Evolutionary conservation across 1,140 invertebrate species (phyloP), one percentile per base, ranked within the genome.

Genomic region (Drosophila sechellia): DNA sequence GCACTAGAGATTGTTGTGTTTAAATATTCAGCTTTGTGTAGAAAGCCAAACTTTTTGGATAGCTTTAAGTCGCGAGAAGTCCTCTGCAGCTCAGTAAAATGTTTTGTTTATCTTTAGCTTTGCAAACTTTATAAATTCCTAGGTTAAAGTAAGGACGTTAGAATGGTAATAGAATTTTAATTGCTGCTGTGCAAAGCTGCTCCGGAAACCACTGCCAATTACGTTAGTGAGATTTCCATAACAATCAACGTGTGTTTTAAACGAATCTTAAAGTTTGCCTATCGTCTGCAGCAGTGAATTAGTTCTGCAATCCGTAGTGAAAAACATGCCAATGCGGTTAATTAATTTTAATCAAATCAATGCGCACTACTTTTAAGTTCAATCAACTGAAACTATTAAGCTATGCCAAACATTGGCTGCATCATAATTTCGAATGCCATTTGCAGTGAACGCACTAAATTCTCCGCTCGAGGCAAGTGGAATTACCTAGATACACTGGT

Each of bases 151-250:
- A 31, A 49, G 70, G 53, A 37, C 49, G 45, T 55, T n/a, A 40
- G 45, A 54, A 35, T 40, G 64, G 34, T 31, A 75, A 75, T 75
- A 74, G 52, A 64, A 75, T 65, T 65, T 65, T 53, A 75, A 75
- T 75, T 75, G 72, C 40, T 57, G 35, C 52, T 57, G 37, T 69
- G 68, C 52, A 54, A 55, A 64, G 39, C 42, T 43, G 5, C 70
- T 40, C 56, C 64, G 49, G 43, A 57, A 69, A 40, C 64, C 66
- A 70, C 35, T 48, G 50, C 1, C 66, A 70, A 48, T 48, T 70
- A 56, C 5, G 25, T 6, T 5, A 31, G 20, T 22, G 6, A 20
- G 22, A 40, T 69, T 70, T 70, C 10, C 50, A 56, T 56, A 48
- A 48, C 63, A 48, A 25, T 56, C 27, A n/a, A 25, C 12, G 34